Percentiles rank a stretch among this genome's conserved stretches.
Evolutionary conservation across 2,113 vertebrate genomes (phyloP).

Genomic region (Raja brachyura): DNA sequence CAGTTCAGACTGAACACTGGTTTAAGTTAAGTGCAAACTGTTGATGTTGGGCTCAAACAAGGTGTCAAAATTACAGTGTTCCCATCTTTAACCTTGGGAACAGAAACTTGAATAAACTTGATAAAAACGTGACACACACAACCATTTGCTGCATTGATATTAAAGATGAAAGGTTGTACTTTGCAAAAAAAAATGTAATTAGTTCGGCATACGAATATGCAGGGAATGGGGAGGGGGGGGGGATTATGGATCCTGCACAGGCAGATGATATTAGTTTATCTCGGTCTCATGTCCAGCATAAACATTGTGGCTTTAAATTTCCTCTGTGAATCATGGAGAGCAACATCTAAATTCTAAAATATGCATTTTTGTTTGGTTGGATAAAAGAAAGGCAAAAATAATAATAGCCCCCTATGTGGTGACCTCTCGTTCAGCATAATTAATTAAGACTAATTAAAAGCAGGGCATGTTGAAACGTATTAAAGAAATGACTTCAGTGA

Average conservation of each 20-base stretch:
- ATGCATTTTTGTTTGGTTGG: background rate
- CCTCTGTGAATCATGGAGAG: background rate
- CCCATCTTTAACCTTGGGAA: background rate
- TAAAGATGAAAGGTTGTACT: background rate
- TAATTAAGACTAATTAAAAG: slow-evolving; percentile 24
- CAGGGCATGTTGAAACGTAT: slow-evolving; percentile 20
- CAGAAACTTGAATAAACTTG: background rate
- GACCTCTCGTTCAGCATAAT: slow-evolving; percentile 11
- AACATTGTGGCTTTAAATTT: background rate
- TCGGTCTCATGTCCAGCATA: background rate
- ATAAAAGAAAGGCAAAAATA: background rate
- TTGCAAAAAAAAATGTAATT: background rate
- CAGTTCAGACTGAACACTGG: background rate
- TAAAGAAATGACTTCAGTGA: slow-evolving; percentile 7
- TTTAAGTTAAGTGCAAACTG: background rate
- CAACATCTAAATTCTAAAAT: background rate
- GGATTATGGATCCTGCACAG: no score
- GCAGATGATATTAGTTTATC: no score
- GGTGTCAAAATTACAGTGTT: background rate
- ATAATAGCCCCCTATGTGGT: background rate
- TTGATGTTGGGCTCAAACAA: background rate
- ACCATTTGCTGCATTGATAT: background rate
- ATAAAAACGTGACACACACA: background rate
- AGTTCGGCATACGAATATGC: no score
- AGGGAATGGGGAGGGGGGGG: no score